phyloP scores from a whole-genome alignment of 1,140 invertebrate genomes.

The Arion vulgaris region DNA sequence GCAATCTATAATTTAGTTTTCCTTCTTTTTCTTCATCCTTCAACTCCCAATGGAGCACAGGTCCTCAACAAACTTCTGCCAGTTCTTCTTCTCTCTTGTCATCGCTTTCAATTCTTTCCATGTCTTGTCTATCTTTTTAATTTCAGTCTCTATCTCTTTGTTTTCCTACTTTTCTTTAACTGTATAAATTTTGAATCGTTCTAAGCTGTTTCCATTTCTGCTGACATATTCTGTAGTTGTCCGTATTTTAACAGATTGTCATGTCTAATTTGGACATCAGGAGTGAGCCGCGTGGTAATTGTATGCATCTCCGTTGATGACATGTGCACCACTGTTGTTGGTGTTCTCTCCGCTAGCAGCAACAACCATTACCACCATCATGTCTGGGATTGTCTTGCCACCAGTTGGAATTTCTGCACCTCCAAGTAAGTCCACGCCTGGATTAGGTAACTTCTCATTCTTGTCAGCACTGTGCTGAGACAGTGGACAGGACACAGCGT shows the following conservation, averaged over 20 bases:
- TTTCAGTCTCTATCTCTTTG: no score
- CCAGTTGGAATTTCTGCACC: constrained; percentile 16
- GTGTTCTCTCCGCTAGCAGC: constrained; percentile 24
- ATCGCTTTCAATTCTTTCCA: no score
- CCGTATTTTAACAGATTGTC: constrained; percentile 8
- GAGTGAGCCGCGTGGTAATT: not conserved
- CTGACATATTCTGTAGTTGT: constrained; percentile 10
- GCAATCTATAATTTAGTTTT: no score
- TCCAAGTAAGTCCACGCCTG: constrained; percentile 20
- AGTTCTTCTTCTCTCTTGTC: no score
- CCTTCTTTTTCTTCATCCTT: no score
- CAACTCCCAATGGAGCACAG: no score
- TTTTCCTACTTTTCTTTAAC: no score
- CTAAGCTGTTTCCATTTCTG: constrained; percentile 32
- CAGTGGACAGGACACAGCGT: constrained; percentile 36
- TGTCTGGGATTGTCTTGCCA: constrained; percentile 23
- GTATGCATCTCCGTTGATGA: not conserved
- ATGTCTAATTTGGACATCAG: constrained; percentile 7
- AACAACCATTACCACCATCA: constrained; percentile 26
- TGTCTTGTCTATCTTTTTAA: no score
- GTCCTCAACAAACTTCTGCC: no score
- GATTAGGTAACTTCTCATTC: not conserved
- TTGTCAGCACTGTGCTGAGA: constrained; percentile 8
- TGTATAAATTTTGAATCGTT: no score
- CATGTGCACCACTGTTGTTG: not conserved